Evolutionary conservation across 2,888 invertebrate species (phyloP), one percentile per base, ranked within the genome.

Genomic region (Erynnis tages): DNA sequence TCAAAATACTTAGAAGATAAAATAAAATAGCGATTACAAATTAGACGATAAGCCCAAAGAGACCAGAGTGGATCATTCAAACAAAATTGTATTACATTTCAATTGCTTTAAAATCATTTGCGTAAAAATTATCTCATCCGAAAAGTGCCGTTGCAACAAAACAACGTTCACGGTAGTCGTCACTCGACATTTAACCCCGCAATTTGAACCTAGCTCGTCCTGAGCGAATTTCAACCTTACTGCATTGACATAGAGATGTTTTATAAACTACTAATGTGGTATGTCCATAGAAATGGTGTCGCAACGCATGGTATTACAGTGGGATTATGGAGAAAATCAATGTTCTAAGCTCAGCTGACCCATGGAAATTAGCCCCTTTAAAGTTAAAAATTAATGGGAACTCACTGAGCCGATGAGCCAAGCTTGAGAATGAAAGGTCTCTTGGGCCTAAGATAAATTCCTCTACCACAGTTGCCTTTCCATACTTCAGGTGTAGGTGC

Each of bases 141-240:
- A 57, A 14, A 38, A 38, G 38, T 50, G 45, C 54, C 41, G 56
- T 59, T 60, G 50, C 54, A 59, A 40, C 46, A 35, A 45, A 32
- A 40, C 25, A 16, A 41, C 25, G 35, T 52, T 35, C 40, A 30
- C 62, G 57, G 57, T 54, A 53, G 60, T 57, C 61, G 45, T 62
- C 60, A 63, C 58, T 59, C 61, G 67, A 67, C 66, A 62, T 61
- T 61, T 69, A 67, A 69, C 68, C 65, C 57, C 58, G 55, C 64
- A 59, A 59, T 55, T 54, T 55, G 21, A 50, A 46, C 7, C 53
- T 46, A 45, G 50, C 32, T 1, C 4, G 4, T 13, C 23, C 7
- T 21, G 13, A 32, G 16, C 25, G 1, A 50, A 19, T 27, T 1
- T 10, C 17, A 25, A 35, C 43, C 19, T 43, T 50, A 19, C 4